phyloP scores from a whole-genome alignment of 1,140 invertebrate genomes.

The Zeugodacus cucurbitae region DNA sequence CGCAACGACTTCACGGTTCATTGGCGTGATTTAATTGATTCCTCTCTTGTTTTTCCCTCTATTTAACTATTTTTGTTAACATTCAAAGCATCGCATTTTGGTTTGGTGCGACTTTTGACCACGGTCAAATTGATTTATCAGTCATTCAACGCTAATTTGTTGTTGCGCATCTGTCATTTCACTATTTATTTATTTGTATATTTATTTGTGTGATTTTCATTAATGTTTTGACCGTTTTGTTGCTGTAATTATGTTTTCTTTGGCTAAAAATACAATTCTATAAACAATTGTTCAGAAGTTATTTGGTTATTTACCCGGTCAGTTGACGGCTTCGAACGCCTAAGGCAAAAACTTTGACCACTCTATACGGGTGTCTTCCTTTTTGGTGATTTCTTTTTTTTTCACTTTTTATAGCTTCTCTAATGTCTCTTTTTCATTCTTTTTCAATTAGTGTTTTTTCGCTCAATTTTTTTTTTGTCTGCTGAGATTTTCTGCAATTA shows the following conservation, averaged over 20 bases:
- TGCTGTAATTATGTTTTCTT: too few species aligned
- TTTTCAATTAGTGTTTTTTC: neutral
- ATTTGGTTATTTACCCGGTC: too few species aligned
- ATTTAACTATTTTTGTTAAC: neutral
- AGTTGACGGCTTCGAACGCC: too few species aligned
- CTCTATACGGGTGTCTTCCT: neutral
- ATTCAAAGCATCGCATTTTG: neutral
- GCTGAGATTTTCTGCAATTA: conserved; percentile 21
- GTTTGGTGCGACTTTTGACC: neutral
- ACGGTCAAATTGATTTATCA: neutral
- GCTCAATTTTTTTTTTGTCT: neutral
- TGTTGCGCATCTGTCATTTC: neutral
- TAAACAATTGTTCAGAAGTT: too few species aligned
- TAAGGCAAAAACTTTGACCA: neutral
- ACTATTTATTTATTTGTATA: neutral
- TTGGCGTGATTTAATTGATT: neutral
- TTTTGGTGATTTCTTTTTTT: neutral
- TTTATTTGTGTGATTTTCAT: neutral
- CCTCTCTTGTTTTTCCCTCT: neutral
- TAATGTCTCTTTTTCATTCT: neutral
- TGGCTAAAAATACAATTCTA: too few species aligned
- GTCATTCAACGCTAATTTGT: neutral
- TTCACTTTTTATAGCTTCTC: neutral
- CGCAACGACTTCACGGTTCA: neutral
- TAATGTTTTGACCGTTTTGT: neutral